Percentiles rank a stretch among this genome's conserved stretches.
Evolutionary conservation across 2,888 invertebrate genomes (phyloP).

Genomic region (Nysson spinosus): DNA sequence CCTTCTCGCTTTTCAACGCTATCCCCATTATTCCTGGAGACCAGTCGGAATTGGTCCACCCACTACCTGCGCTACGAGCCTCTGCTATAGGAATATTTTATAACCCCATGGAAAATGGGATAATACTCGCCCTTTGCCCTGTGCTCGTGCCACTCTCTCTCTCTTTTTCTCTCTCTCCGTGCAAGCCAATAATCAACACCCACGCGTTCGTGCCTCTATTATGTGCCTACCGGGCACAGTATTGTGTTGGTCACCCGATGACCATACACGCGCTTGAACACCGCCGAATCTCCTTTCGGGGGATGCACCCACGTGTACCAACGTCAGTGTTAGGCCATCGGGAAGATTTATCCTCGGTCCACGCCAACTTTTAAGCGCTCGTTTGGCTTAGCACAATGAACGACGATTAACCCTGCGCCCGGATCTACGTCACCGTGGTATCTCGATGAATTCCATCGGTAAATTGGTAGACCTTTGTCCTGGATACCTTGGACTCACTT

Average conservation of each 20-base stretch:
- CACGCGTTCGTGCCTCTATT: constrained; percentile 40
- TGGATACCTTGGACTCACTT: too few relatives aligned
- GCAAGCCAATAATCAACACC: constrained; percentile 34
- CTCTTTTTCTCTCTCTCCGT: constrained; percentile 4
- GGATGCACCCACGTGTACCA: constrained; percentile 1
- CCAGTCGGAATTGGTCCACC: constrained; percentile 11
- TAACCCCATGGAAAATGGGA: constrained; percentile 50
- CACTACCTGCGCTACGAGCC: constrained; percentile 19
- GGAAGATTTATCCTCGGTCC: background rate
- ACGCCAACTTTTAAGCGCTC: background rate
- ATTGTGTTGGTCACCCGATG: constrained; percentile 25
- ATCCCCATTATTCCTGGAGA: constrained; percentile 54
- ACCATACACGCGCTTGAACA: background rate
- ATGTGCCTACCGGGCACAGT: constrained; percentile 26
- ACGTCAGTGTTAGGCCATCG: background rate
- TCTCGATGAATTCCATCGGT: too few relatives aligned
- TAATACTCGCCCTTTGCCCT: constrained; percentile 17
- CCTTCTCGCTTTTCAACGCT: constrained; percentile 64
- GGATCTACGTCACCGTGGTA: too few relatives aligned
- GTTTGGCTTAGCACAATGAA: background rate
- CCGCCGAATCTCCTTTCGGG: constrained; percentile 11
- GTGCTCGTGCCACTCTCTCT: background rate
- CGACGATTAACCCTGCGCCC: background rate
- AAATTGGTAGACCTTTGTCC: too few relatives aligned
- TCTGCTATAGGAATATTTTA: constrained; percentile 51